Conservation (phyloP, 2,113 vertebrate species). For the Ondatra zibethicus region DNA sequence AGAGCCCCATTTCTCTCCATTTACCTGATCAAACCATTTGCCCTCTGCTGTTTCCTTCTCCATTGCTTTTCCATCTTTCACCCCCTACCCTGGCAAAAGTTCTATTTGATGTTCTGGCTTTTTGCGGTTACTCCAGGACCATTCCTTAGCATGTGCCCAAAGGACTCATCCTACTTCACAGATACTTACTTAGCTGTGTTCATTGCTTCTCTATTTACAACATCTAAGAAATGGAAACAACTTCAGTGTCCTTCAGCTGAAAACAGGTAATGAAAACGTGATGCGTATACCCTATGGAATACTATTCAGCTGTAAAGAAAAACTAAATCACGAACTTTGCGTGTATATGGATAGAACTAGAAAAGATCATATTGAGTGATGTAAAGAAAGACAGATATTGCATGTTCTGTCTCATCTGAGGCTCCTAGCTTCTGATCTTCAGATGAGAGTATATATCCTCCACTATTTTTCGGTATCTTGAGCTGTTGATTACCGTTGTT, state of each 20-base stretch:
- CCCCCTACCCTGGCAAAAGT: not conserved
- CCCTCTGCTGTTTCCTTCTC: not conserved
- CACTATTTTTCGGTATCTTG: not conserved
- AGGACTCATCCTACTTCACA: not conserved
- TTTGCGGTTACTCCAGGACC: not conserved
- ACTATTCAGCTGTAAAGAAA: not conserved
- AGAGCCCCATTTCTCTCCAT: not conserved
- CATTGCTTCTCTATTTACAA: not conserved
- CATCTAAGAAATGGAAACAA: not conserved
- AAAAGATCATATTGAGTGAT: not conserved
- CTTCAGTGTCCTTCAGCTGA: not conserved
- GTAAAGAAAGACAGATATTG: not conserved
- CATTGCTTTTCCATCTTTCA: not conserved
- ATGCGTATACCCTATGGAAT: not conserved
- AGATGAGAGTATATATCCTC: not conserved
- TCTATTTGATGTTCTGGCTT: not conserved
- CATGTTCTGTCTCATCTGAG: not conserved
- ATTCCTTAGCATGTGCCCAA: not conserved
- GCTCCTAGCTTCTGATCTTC: not conserved
- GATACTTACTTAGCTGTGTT: not conserved
- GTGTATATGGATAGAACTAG: not conserved
- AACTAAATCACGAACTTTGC: not conserved
- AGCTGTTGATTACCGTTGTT: not conserved
- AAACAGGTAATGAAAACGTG: not conserved
- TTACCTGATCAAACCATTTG: not conserved